These are phyloP conservation scores for Himalopsyche kuldschensis DNA, from an alignment of 2,888 invertebrate genomes.

Conservation along the genomic window DNA sequence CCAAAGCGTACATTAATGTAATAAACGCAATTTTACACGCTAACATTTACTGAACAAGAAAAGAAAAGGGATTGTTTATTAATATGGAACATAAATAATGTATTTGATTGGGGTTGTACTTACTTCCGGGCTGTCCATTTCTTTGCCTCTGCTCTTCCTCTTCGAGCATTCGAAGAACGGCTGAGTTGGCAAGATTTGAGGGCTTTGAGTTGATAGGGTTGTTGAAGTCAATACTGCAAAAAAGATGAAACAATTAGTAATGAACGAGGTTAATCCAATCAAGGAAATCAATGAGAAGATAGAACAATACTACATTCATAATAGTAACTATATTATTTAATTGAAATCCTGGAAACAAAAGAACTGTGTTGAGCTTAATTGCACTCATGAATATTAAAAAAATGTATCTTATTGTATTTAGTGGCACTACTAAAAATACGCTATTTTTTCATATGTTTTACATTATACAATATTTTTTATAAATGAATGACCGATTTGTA, in stretches of 20 bases:
- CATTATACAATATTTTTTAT: no score
- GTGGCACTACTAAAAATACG: no score
- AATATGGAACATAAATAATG: neutral
- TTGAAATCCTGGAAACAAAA: no score
- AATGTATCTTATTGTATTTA: no score
- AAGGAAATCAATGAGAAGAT: no score
- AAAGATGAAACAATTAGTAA: neutral
- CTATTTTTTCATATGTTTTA: no score
- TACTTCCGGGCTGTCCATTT: conserved; percentile 65
- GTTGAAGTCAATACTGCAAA: conserved; percentile 77
- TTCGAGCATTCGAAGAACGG: conserved; percentile 81
- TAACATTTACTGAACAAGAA: neutral
- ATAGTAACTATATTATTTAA: no score
- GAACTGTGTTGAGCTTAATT: no score
- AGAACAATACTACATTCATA: no score
- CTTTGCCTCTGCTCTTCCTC: conserved; percentile 76
- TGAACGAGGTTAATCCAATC: neutral
- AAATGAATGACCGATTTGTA: no score
- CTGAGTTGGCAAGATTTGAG: conserved; percentile 80
- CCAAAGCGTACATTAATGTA: conserved; percentile 7
- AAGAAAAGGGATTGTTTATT: neutral
- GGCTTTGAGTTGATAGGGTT: conserved; percentile 72
- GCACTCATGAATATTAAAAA: no score
- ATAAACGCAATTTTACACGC: conserved; percentile 2
- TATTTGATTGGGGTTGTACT: conserved; percentile 44